phyloP scores from a whole-genome alignment of 2,797 vertebrate species.

The Chloroceryle amazona region DNA sequence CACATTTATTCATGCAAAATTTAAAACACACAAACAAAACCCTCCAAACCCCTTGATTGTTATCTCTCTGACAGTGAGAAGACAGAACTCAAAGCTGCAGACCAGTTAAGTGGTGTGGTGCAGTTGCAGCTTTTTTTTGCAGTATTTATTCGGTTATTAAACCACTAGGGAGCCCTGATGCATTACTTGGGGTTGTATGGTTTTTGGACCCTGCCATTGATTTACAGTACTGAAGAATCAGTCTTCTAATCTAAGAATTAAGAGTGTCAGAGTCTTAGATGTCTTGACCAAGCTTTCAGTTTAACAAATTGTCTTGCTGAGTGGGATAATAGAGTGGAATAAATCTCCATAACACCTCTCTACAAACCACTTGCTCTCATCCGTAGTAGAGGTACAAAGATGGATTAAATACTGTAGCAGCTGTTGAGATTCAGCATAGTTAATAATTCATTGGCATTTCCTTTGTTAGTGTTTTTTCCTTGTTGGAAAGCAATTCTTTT shows the following conservation, averaged over 20 bases:
- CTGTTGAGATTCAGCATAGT: neutral
- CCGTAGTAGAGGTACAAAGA: neutral
- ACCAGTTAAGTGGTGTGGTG: neutral
- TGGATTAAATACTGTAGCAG: neutral
- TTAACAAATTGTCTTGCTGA: neutral
- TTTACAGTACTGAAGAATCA: neutral
- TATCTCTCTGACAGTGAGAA: neutral
- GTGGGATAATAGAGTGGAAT: neutral
- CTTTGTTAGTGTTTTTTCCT: neutral
- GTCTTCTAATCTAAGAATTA: neutral
- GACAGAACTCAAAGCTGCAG: neutral
- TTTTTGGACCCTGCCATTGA: neutral
- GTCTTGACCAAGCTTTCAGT: neutral
- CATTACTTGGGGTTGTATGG: neutral
- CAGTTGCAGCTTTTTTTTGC: rapidly evolving
- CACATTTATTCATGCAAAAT: neutral
- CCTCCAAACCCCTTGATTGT: neutral
- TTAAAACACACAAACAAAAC: neutral
- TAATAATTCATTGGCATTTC: neutral
- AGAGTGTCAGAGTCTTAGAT: neutral
- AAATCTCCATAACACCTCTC: neutral
- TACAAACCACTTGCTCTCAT: neutral
- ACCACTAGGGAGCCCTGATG: neutral
- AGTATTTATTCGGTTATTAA: neutral
- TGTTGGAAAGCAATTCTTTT: neutral